phyloP scores from a whole-genome alignment of 2,797 vertebrate species.

The Phaenicophaeus curvirostris region DNA sequence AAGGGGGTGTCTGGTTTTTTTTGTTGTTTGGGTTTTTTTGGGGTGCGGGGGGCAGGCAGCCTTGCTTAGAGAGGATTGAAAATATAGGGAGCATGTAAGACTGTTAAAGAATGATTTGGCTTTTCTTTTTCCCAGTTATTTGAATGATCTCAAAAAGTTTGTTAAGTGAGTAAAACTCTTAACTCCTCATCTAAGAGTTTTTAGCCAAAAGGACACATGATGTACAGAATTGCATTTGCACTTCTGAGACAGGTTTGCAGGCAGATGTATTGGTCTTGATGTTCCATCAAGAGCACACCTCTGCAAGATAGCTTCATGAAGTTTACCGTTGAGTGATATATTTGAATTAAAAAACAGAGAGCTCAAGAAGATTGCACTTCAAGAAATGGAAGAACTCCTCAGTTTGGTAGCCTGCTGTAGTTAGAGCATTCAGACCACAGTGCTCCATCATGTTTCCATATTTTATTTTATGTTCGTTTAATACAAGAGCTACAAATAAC shows the following conservation, averaged over 20 bases:
- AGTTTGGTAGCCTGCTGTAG: neutral
- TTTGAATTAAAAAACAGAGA: neutral
- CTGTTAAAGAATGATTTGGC: neutral
- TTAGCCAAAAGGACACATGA: neutral
- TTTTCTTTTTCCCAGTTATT: neutral
- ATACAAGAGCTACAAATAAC: neutral
- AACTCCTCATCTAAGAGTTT: neutral
- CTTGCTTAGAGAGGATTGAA: neutral
- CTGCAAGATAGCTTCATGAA: neutral
- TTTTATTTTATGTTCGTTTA: neutral
- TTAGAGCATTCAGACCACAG: neutral
- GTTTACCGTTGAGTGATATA: neutral
- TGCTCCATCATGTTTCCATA: accelerated
- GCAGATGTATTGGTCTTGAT: neutral
- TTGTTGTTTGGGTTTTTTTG: neutral
- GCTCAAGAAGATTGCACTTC: neutral
- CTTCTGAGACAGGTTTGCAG: neutral
- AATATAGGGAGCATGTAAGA: neutral
- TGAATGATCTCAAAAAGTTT: neutral
- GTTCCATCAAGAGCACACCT: neutral
- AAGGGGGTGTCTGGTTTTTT: neutral
- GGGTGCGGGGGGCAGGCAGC: accelerated
- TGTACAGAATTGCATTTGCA: neutral
- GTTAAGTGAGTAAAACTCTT: neutral
- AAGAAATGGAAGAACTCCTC: neutral